Base-by-base conservation (phyloP, 2,113 vertebrate genomes). In the Cryptomyrus ogoouensis region DNA sequence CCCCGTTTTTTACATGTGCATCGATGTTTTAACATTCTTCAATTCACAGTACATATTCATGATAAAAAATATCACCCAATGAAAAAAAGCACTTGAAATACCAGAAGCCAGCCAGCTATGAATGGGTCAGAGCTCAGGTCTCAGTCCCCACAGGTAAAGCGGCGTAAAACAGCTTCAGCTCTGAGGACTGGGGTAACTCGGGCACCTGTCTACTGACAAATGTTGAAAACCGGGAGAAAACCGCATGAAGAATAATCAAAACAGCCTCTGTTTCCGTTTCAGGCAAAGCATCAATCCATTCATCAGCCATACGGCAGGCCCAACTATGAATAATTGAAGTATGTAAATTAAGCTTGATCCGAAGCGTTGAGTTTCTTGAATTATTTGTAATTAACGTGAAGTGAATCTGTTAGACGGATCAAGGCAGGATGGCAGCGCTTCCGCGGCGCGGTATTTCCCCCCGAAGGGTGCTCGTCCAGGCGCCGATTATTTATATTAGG, bases 371-470 rank as follows among this genome's bases (percentile, higher is more conserved):
- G 10, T 35, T 53, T 66, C 88, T 83, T 24, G 47, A 83, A 80
- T 83, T 89, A 52, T 89, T 35, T 56, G 46, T 83, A 89, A 83
- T 89, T 89, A 83, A 89, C 17, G 47, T 39, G 70, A 83, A 89
- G 21, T 77, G 47, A 49, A 27, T 53, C 31, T 50, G 35, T 83
- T 49, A n/a, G 77, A 3, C n/a, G 5, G 44, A 70, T 44, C 39
- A 70, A 44, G 84, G 21, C 50, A 21, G 53, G 35, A 70, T 86
- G 6, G 5, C 19, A 42, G 87, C 19, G 39, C 56, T 31, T 24
- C 39, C 2, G 24, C 52, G 8, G 24, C 53, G 27, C 5, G 8
- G 31, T 56, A 89, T 52, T 84, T 31, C 50, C 1, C 0, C 47
- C 24, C 27, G 52, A 89, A 21, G 39, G 42, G 17, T n/a, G n/a